Evolutionary conservation across 2,113 vertebrate genomes (phyloP).

Genomic region (Muscicapa adusta): DNA sequence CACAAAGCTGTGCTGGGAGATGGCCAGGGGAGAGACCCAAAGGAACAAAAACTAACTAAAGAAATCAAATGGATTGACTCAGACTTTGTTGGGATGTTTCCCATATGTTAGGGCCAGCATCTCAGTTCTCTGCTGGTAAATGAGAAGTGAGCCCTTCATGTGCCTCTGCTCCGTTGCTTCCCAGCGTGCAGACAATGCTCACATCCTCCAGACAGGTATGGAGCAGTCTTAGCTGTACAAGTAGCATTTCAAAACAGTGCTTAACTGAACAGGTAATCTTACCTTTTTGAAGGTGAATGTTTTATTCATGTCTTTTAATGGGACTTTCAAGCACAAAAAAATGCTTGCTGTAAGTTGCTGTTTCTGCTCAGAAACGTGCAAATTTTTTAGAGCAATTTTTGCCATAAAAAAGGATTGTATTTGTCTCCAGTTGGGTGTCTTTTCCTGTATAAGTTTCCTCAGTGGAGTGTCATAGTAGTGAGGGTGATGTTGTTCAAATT

Average conservation of each 20-base stretch:
- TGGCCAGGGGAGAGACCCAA: background rate
- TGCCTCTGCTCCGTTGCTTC: background rate
- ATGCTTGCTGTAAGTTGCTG: background rate
- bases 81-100: background rate
- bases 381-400: background rate
- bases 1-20: background rate
- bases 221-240: background rate
- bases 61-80: background rate
- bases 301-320: background rate
- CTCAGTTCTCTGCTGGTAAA: background rate
- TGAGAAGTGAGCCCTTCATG: background rate
- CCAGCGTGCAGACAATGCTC: background rate
- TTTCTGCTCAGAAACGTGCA: background rate
- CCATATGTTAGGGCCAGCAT: background rate
- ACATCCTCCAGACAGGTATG: background rate
- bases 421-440: background rate
- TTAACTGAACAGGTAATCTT: background rate
- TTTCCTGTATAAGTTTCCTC: background rate
- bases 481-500: background rate
- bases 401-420: background rate
- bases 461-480: background rate
- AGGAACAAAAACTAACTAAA: background rate
- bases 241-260: background rate
- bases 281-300: background rate
- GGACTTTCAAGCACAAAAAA: background rate